Evolutionary conservation across 1,140 invertebrate species (phyloP).

Genomic region (Steinernema khuongi): DNA sequence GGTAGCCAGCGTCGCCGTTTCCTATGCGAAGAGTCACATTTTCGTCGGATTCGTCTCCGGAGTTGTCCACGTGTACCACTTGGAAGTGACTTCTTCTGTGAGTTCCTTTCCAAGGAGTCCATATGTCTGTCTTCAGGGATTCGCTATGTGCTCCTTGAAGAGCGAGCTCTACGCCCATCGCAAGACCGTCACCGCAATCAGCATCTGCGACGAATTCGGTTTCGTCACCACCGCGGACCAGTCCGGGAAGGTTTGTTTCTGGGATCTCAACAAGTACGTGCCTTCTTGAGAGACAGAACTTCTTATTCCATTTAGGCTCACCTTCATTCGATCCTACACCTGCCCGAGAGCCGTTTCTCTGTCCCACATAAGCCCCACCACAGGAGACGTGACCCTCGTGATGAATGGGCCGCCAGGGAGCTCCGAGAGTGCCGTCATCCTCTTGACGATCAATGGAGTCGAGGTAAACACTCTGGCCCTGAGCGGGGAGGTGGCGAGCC

Average conservation of each 20-base stretch:
- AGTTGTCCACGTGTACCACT: slow-evolving; percentile 24
- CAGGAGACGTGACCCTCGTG: slow-evolving; percentile 26
- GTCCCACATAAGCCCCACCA: slow-evolving; percentile 20
- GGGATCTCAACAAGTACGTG: slow-evolving; percentile 33
- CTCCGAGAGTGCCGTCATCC: neutral
- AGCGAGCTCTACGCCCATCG: slow-evolving; percentile 25
- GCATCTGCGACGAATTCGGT: slow-evolving; percentile 29
- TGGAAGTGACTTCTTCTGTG: slow-evolving; percentile 13
- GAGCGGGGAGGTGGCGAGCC: neutral
- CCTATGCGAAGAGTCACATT: neutral
- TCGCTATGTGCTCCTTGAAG: neutral
- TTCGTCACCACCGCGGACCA: slow-evolving; percentile 18
- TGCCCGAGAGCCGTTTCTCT: neutral
- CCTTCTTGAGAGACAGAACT: slow-evolving; percentile 12
- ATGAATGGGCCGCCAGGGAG: slow-evolving; percentile 7
- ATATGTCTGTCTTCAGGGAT: slow-evolving; percentile 17
- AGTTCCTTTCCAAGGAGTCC: neutral
- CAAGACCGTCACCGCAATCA: slow-evolving; percentile 12
- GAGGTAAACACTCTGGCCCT: slow-evolving; percentile 24
- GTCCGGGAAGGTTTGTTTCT: slow-evolving; percentile 27
- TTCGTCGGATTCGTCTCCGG: slow-evolving; percentile 33
- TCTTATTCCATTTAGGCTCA: slow-evolving; percentile 17
- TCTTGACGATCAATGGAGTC: slow-evolving; percentile 23
- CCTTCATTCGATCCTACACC: slow-evolving; percentile 17
- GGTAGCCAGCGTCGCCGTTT: slow-evolving; percentile 20